Conservation (phyloP, 2,888 invertebrate genomes). For the Archaeoteleia sp. region DNA sequence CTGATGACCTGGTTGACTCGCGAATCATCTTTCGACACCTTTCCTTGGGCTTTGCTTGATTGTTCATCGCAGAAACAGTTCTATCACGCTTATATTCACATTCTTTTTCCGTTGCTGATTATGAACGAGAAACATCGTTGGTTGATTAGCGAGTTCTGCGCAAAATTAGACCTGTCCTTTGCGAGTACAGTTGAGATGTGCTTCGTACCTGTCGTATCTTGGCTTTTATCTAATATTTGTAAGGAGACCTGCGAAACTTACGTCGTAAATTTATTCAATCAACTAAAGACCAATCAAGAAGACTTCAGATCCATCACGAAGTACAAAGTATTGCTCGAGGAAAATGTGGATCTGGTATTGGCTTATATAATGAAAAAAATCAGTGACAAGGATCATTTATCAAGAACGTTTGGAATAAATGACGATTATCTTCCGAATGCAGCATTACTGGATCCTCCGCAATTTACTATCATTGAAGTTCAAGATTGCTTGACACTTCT, state of each 20-base stretch:
- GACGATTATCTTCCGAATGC: constrained; percentile 62
- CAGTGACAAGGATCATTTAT: constrained; percentile 74
- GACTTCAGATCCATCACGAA: constrained; percentile 60
- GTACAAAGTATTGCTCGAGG: constrained; percentile 62
- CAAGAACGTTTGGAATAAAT: constrained; percentile 70
- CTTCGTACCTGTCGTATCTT: constrained; percentile 61
- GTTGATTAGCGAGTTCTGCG: constrained; percentile 64
- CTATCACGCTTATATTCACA: constrained; percentile 70
- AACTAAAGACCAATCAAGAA: constrained; percentile 58
- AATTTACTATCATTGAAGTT: constrained; percentile 73
- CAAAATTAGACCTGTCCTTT: constrained; percentile 58
- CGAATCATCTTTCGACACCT: constrained; percentile 70
- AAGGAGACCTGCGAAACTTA: constrained; percentile 3
- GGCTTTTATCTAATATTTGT: constrained; percentile 52
- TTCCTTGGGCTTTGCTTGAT: constrained; percentile 75
- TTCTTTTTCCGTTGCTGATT: constrained; percentile 74
- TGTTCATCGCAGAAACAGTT: constrained; percentile 72
- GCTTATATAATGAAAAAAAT: constrained; percentile 66
- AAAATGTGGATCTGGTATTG: constrained; percentile 69
- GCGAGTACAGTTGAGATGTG: constrained; percentile 64
- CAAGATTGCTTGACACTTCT: constrained; percentile 75
- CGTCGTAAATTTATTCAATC: constrained; percentile 9
- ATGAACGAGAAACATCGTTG: constrained; percentile 64
- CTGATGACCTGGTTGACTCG: constrained; percentile 76
- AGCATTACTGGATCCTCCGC: constrained; percentile 9